Conservation (phyloP, 2,888 invertebrate species). For the Metellina segmentata region DNA sequence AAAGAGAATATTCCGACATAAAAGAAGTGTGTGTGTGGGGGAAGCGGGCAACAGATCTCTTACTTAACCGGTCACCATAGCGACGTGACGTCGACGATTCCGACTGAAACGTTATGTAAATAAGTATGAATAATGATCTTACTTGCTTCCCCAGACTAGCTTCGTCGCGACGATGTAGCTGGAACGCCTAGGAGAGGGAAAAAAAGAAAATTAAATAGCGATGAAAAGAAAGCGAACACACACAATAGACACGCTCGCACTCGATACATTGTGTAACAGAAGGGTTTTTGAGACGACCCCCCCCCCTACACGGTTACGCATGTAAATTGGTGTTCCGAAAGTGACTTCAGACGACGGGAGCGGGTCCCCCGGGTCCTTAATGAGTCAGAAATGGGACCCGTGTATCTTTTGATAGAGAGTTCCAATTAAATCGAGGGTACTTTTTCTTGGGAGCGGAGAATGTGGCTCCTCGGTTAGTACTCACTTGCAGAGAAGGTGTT, state of each 20-base stretch:
- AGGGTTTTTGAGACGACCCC: too few relatives aligned
- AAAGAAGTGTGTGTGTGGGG: neutral
- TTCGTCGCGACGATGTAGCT: slow-evolving; percentile 94
- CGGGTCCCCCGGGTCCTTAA: neutral
- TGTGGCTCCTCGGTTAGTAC: neutral
- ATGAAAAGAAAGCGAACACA: slow-evolving; percentile 3
- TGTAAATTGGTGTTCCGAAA: slow-evolving; percentile 16
- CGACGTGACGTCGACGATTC: slow-evolving; percentile 61
- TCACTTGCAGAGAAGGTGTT: too few relatives aligned
- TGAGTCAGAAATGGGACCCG: neutral
- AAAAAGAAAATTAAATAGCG: slow-evolving; percentile 9
- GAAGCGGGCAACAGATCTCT: neutral
- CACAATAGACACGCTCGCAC: neutral
- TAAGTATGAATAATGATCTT: slow-evolving; percentile 70
- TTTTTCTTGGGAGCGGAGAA: neutral
- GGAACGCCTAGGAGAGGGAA: slow-evolving; percentile 78
- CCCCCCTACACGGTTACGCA: neutral
- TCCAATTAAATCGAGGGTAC: neutral
- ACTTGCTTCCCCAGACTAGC: slow-evolving; percentile 82
- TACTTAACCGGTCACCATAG: slow-evolving; percentile 37
- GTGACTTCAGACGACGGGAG: neutral
- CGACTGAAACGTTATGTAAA: slow-evolving; percentile 51
- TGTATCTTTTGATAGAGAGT: neutral
- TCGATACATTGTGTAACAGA: neutral
- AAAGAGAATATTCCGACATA: neutral